Conservation (phyloP, 2,888 invertebrate species). For the Melanophora roralis region DNA sequence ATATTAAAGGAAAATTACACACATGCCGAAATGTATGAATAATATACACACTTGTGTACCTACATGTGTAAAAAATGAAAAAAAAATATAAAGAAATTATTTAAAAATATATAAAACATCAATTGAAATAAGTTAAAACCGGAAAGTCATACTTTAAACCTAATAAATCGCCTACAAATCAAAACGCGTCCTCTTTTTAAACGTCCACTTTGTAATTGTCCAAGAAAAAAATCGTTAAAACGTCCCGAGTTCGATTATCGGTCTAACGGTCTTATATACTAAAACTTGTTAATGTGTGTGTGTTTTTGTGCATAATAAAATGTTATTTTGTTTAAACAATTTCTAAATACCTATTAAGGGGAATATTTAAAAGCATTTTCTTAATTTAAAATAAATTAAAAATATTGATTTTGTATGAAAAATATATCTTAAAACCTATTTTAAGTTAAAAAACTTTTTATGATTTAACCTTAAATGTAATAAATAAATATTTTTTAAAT, state of each 20-base stretch:
- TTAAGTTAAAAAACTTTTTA: too few relatives aligned
- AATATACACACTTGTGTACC: neutral
- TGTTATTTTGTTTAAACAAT: too few relatives aligned
- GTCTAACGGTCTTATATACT: conserved; percentile 1
- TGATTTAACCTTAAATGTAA: too few relatives aligned
- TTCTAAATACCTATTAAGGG: too few relatives aligned
- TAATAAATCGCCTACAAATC: too few relatives aligned
- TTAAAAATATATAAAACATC: conserved; percentile 3
- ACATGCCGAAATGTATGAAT: conserved; percentile 19
- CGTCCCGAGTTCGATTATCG: conserved; percentile 26
- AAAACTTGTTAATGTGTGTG: too few relatives aligned
- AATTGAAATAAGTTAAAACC: neutral
- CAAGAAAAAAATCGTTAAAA: neutral
- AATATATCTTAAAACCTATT: too few relatives aligned
- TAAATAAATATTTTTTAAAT: neutral
- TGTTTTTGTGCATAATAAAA: too few relatives aligned
- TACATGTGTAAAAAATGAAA: conserved; percentile 6
- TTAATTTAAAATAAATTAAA: too few relatives aligned
- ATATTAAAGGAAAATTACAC: neutral
- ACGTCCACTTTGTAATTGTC: conserved; percentile 28
- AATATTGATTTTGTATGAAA: too few relatives aligned
- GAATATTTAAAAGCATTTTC: too few relatives aligned
- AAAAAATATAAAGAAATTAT: conserved; percentile 28
- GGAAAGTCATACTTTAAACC: too few relatives aligned
- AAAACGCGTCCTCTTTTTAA: conserved; percentile 36